phyloP scores from a whole-genome alignment of 2,113 vertebrate genomes.

The Oxyruncus cristatus region DNA sequence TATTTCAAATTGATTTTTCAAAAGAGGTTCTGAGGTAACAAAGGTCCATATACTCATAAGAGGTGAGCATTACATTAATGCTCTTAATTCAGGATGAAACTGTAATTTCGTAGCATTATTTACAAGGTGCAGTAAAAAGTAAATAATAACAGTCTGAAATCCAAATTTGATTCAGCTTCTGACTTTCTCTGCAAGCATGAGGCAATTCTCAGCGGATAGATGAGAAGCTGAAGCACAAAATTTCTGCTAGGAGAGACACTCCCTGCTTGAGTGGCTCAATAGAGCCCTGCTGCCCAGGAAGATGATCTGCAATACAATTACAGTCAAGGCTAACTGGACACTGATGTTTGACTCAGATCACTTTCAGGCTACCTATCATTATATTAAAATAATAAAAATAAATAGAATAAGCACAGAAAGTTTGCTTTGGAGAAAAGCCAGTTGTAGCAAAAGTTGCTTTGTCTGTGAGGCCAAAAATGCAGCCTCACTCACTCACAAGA shows the following conservation, averaged over 20 bases:
- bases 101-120: not conserved
- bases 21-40: not conserved
- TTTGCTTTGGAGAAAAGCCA: conserved; percentile 22
- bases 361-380: not conserved
- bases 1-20: not conserved
- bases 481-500: conserved; percentile 22
- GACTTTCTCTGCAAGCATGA: not conserved
- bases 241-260: not conserved
- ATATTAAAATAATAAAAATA: not conserved
- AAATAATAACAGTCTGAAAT: not conserved
- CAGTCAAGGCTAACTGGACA: not conserved
- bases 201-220: not conserved
- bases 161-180: not conserved
- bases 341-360: not conserved
- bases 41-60: not conserved
- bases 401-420: not conserved
- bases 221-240: not conserved
- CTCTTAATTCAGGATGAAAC: not conserved
- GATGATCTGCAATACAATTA: not conserved
- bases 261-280: not conserved
- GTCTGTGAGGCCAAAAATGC: conserved; percentile 10
- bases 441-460: conserved; percentile 32
- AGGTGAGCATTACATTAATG: not conserved
- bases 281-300: not conserved
- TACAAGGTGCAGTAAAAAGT: not conserved